Evolutionary conservation across 2,888 invertebrate species (phyloP).

Genomic region (Mamestra brassicae): DNA sequence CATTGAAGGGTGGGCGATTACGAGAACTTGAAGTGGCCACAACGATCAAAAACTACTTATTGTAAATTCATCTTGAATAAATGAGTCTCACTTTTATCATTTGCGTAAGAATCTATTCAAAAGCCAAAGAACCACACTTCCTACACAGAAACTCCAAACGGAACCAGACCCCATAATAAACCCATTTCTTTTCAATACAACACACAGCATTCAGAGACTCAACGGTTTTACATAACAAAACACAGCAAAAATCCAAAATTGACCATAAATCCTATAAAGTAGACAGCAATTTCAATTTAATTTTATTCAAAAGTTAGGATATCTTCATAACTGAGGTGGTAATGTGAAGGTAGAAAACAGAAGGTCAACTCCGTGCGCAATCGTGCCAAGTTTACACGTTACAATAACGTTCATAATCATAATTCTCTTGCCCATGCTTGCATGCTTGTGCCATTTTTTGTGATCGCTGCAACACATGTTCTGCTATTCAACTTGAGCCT

Average conservation of each 20-base stretch:
- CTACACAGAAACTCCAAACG: conserved; percentile 46
- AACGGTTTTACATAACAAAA: conserved; percentile 63
- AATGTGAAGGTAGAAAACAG: not conserved
- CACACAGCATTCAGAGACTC: conserved; percentile 26
- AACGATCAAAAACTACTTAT: not conserved
- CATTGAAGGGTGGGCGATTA: not conserved
- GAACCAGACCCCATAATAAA: conserved; percentile 59
- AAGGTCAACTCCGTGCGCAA: conserved; percentile 6
- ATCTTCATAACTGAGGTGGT: conserved; percentile 58
- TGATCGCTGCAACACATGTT: no score
- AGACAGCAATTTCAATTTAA: conserved; percentile 67
- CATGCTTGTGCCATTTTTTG: no score
- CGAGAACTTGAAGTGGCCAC: not conserved
- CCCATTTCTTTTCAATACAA: conserved; percentile 54
- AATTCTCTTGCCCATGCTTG: no score
- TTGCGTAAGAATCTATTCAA: conserved; percentile 45
- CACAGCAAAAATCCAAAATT: conserved; percentile 59
- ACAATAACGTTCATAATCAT: no score
- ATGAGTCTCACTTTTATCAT: conserved; percentile 17
- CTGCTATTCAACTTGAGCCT: no score
- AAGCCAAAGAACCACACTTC: conserved; percentile 44
- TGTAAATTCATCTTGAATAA: not conserved
- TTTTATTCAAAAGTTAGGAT: conserved; percentile 61
- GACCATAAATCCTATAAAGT: conserved; percentile 66
- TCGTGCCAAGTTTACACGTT: not conserved